Base-by-base conservation (phyloP, 2,113 vertebrate genomes). In the Festucalex cinctus region DNA sequence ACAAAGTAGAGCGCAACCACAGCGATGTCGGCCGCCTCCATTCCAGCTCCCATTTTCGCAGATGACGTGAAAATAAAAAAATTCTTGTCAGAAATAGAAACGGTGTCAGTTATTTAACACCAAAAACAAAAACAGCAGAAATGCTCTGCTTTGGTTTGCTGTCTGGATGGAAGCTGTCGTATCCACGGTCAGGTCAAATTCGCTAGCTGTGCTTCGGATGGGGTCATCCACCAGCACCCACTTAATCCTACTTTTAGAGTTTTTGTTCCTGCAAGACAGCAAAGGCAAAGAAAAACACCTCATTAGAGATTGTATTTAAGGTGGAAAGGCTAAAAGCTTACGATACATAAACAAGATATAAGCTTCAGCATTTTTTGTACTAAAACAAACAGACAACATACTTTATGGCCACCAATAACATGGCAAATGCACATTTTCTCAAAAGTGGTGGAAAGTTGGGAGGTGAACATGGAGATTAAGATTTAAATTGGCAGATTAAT, bases 1-100 rank as follows among this genome's bases (percentile, higher is more conserved):
- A 98, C 81, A 86, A 98, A 99, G 88, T 99, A 99, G 74, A 98
- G 88, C 5, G 91, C 96, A 84, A 99, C 97, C 87, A 99, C 94
- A 73, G 93, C 93, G 84, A 99, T 94, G 92, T 99, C 97, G 71
- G 92, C 94, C 24, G 93, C 81, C 91, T 98, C 95, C 96, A 99
- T 93, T 78, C 88, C 77, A 65, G 93, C 83, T 84, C 88, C 88
- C 94, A 97, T 97, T 87, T 90, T 92, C 88, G 46, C n/a, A 44
- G 51, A 63, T 22, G 1, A 51, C 48, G 61, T 46, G 69, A 2
- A 65, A 49, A 57, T 59, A 43, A 37, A 13, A n/a, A 26, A 24
- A 12, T 20, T 53, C 16, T 59, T 66, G 20, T 0, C 4, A n/a
- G 8, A 28, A 44, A 67, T 63, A 3, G n/a, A 51, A 51, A 63